phyloP scores from a whole-genome alignment of 2,113 vertebrate species.

The Sardina pilchardus region DNA sequence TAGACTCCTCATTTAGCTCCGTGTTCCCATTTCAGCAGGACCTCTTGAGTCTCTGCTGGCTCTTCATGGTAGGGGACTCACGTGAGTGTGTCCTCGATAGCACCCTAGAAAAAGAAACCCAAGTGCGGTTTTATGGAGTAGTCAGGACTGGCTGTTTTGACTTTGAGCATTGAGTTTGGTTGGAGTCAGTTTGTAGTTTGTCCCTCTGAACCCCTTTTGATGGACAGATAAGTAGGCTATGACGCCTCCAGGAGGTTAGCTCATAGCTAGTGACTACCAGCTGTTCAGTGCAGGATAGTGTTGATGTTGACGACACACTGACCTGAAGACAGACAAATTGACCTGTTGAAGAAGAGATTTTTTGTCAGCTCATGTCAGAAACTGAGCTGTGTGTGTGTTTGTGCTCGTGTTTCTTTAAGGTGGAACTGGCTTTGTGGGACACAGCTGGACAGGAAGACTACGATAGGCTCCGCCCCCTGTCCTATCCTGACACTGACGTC shows the following conservation, averaged over 20 bases:
- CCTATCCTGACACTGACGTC: conserved; percentile 81
- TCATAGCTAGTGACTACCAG: neutral
- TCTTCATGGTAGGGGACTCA: neutral
- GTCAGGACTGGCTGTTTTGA: neutral
- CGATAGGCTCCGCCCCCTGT: conserved; percentile 77
- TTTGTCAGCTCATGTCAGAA: neutral
- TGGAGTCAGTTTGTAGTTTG: neutral
- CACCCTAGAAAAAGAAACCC: neutral
- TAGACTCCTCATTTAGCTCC: conserved; percentile 46
- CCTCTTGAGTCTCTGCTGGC: neutral
- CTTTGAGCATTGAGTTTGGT: too few relatives aligned
- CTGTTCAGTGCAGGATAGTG: neutral
- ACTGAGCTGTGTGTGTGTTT: conserved; percentile 20
- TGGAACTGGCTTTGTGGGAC: conserved; percentile 81
- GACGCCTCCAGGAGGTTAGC: neutral
- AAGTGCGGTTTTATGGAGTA: neutral
- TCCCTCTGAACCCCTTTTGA: neutral
- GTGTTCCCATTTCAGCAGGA: neutral
- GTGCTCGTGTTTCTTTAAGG: conserved; percentile 53
- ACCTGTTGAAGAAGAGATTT: neutral
- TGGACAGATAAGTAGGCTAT: neutral
- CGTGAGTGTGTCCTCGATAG: neutral
- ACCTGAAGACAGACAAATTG: neutral
- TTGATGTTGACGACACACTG: neutral
- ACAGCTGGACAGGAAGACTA: conserved; percentile 81